Base-by-base conservation (phyloP, 2,888 invertebrate species). In the Petrolisthes manimaculis region DNA sequence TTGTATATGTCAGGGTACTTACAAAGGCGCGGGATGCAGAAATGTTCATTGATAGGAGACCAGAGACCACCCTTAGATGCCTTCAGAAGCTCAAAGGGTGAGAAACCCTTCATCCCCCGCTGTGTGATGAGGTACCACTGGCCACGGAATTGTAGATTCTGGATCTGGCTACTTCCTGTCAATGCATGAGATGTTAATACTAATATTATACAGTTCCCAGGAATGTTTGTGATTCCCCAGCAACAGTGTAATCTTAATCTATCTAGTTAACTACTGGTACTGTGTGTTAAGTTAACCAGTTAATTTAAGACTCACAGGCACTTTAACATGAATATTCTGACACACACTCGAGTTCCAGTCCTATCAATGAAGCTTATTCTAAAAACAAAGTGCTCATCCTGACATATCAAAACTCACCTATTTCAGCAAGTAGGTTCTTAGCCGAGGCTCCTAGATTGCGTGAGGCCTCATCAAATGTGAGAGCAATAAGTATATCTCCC, bases 401-500 rank as follows among this genome's bases (percentile, higher is more conserved):
- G 37, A 37, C 37, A 37, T 37, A 37, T 37, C 4, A n/a, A 6
- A 71, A 79, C 51, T 6, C 80, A 83, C 94, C 94, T 88, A 94
- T 92, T 83, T 94, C 93, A 92, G 93, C 94, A 71, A 94, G 92
- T 55, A 94, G 91, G 88, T 93, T 93, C 90, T 93, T 93, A 0
- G 94, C 94, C 91, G 93, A 93, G 82, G 93, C 93, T 71, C 93
- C 93, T 61, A 95, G 93, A 93, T 94, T 94, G 90, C 93, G 93
- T 5, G 94, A 94, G 1, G 94, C 94, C 92, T 95, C 95, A 92
- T 95, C 95, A 92, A 94, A 94, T 8, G 94, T 94, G 55, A 94
- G 93, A 56, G 94, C 93, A 69, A 94, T 93, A 3, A 94, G 92
- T 84, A 95, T 94, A 88, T 94, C 94, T n/a, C 93, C 93, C 1